Evolutionary conservation across 2,888 invertebrate genomes (phyloP), one percentile per base, ranked within the genome.

Genomic region (Tetrapedia diversipes): DNA sequence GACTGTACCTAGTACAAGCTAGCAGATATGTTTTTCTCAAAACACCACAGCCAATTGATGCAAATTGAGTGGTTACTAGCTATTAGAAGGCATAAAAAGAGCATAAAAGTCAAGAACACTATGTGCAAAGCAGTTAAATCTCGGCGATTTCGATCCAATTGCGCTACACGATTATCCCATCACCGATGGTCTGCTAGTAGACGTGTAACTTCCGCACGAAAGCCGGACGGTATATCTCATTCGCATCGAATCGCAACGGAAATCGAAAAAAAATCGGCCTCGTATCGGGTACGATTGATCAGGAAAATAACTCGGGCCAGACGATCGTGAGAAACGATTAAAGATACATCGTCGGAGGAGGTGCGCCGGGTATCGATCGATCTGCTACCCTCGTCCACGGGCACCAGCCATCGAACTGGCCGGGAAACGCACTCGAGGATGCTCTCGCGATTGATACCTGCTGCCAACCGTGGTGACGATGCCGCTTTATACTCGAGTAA

Each of bases 321-420:
- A 64, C 54, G 70, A 68, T 79, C 71, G 76, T 79, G 79, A 76
- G 79, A 78, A 78, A 70, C 70, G 71, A 72, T 79, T 68, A 68
- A 63, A 27, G 64, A 79, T 79, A 65, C 66, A 63, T 67, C 45
- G 64, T 65, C 45, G 57, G 32, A 7, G 22, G 54, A 65, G 49
- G 47, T 39, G 43, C 61, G 57, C 32, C 66, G 53, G n/a, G 43
- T 53, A 63, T 68, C 63, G 67, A 64, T 73, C 68, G 53, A 27
- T 59, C 45, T 41, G 39, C 41, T 29, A 56, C 2, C 11, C 19
- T 19, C 59, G 60, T 69, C 34, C 24, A 63, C 64, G 59, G 63
- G 27, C 27, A 32, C 63, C 64, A 66, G 39, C 63, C 64, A 66
- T 74, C 51, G 19, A 32, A 16, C 37, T 29, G 64, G 11, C 57